A percentile compares a stretch with the other conserved stretches of the same genome.
Conservation (phyloP, 2,888 invertebrate genomes). For the Chrysolina haemoptera region DNA sequence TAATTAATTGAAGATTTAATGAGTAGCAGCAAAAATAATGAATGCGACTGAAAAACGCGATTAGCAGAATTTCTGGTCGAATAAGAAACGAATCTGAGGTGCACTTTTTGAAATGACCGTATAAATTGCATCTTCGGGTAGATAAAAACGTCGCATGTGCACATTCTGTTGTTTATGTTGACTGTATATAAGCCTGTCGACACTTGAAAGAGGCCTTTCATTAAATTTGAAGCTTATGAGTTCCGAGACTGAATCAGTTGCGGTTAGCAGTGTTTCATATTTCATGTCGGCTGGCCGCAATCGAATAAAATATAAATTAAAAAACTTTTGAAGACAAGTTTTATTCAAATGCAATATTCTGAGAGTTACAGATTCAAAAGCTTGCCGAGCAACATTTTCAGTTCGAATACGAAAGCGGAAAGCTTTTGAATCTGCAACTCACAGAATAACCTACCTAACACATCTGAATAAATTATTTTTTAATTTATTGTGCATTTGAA, state of each 20-base stretch:
- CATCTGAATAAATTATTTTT: too few species aligned
- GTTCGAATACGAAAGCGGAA: too few species aligned
- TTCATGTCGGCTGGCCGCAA: not conserved
- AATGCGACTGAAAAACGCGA: conserved; percentile 33
- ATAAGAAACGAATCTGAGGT: conserved; percentile 21
- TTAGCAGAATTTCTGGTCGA: conserved; percentile 25
- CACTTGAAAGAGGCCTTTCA: not conserved
- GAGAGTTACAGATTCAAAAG: too few species aligned
- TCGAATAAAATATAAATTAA: not conserved
- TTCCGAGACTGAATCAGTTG: not conserved
- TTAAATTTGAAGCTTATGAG: not conserved
- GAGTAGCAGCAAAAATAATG: conserved; percentile 39
- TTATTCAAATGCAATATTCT: too few species aligned
- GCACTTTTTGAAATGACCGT: conserved; percentile 19
- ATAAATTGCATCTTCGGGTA: conserved; percentile 17
- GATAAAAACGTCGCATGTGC: conserved; percentile 19
- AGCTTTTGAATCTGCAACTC: too few species aligned
- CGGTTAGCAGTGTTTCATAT: not conserved
- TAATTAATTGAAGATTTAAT: conserved; percentile 55
- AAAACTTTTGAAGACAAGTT: too few species aligned
- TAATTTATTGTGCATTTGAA: too few species aligned
- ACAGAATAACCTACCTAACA: too few species aligned
- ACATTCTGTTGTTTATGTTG: conserved; percentile 8
- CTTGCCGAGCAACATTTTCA: too few species aligned
- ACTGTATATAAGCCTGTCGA: conserved; percentile 15